Evolutionary conservation across 2,113 vertebrate species (phyloP), one percentile per base, ranked within the genome.

Genomic region (Tachycineta bicolor): DNA sequence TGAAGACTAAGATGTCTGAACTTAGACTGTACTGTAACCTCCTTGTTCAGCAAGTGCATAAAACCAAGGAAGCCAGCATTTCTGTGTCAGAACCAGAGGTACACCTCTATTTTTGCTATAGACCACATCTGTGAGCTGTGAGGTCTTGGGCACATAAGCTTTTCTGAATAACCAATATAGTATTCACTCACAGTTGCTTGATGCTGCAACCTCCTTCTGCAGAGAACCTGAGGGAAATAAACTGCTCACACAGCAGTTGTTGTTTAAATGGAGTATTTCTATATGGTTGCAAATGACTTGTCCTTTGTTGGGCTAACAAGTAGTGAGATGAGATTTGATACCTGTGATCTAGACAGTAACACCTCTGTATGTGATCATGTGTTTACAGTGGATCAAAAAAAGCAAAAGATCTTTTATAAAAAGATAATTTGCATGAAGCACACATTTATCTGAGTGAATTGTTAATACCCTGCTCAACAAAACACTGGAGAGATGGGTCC

Each of bases 1-100:
- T 99, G 96, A 99, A 99, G 98, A 99, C 98, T 31, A 99, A 99
- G 98, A 99, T 99, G 99, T 99, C 99, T 46, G 99, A 99, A 97
- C 98, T 99, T 85, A 97, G 99, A 95, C 97, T 99, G 65, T 99
- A 99, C 98, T 99, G 99, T 98, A 99, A 99, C 98, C 99, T 99
- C 87, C 99, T 99, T 78, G 99, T 99, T 87, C 99, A 99, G 93
- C 99, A 99, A 98, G 99, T 99, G 84, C 98, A 98, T 97, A 99
- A 98, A 97, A 98, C 99, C 3, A 98, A 98, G 90, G 98, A 98
- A 95, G 93, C 92, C 58, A 96, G 97, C 58, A 85, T 96, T 88
- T 65, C 87, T 49, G 62, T 86, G 22, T 93, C 97, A 60, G 97
- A 93, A 69, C 89, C 97, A n/a, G 98, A 98, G 98, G 98, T 98